These are phyloP conservation scores for Coregonus sp. DNA, from an alignment of 2,797 vertebrate species.

Conservation along the genomic window DNA sequence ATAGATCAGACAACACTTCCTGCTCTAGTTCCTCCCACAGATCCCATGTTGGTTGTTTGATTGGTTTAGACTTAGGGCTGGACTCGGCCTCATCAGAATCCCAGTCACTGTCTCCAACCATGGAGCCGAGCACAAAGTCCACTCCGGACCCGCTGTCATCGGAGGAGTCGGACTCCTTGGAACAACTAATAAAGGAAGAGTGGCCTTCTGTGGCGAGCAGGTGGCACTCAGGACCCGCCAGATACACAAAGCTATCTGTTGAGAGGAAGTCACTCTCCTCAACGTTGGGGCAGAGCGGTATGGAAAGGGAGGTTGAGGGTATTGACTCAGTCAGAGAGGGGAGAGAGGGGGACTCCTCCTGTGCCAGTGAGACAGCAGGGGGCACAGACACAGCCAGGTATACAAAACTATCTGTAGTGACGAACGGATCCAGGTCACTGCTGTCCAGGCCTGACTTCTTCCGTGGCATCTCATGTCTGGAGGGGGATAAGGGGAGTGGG, in stretches of 20 bases:
- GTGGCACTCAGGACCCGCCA: slow-evolving; percentile 79
- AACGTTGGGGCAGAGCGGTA: slow-evolving; percentile 57
- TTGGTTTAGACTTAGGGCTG: slow-evolving; percentile 35
- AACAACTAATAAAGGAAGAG: slow-evolving; percentile 61
- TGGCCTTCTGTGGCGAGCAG: slow-evolving; percentile 72
- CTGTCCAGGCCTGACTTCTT: slow-evolving; percentile 66
- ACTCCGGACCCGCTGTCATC: slow-evolving; percentile 79
- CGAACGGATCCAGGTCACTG: slow-evolving; percentile 75
- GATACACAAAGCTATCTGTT: slow-evolving; percentile 83
- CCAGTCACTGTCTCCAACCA: slow-evolving; percentile 80
- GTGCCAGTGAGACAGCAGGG: slow-evolving; percentile 52
- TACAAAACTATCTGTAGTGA: slow-evolving; percentile 80
- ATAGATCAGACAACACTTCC: slow-evolving; percentile 63
- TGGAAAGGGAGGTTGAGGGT: slow-evolving; percentile 29
- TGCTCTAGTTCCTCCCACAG: slow-evolving; percentile 70
- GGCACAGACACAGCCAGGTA: slow-evolving; percentile 78
- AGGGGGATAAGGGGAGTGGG: slow-evolving; percentile 65
- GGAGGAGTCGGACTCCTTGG: slow-evolving; percentile 76
- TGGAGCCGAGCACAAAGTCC: slow-evolving; percentile 64
- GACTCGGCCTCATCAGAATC: slow-evolving; percentile 79
- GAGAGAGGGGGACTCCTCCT: slow-evolving; percentile 31
- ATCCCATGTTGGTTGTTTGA: slow-evolving; percentile 68
- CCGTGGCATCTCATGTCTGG: slow-evolving; percentile 64
- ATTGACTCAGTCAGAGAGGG: slow-evolving; percentile 27
- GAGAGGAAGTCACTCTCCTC: slow-evolving; percentile 81